phyloP scores from a whole-genome alignment of 2,888 invertebrate genomes.

The Phytoseiulus persimilis region DNA sequence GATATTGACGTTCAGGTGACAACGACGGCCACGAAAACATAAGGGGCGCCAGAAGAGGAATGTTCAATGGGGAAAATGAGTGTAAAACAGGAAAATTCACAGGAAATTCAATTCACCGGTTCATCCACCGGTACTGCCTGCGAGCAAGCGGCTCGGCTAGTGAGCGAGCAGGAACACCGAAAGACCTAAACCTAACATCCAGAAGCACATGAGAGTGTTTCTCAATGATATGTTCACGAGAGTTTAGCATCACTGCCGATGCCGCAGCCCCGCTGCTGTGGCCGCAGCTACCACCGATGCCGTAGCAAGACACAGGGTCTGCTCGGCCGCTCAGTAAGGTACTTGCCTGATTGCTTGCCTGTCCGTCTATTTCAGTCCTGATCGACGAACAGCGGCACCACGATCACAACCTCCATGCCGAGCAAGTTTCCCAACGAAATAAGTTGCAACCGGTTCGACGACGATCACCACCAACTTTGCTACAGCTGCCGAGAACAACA shows the following conservation, averaged over 20 bases:
- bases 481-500: background rate
- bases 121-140: background rate
- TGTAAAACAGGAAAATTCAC: too few relatives aligned
- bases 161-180: background rate
- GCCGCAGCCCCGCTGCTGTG: background rate
- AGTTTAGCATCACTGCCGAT: background rate
- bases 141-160: background rate
- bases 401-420: background rate
- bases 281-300: constrained; percentile 14
- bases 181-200: background rate
- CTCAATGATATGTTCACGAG: background rate
- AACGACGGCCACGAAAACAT: too few relatives aligned
- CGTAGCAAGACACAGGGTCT: constrained; percentile 10
- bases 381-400: background rate
- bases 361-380: background rate
- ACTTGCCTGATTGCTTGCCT: background rate
- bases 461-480: background rate
- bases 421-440: too few relatives aligned
- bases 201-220: background rate
- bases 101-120: background rate
- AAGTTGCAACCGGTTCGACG: too few relatives aligned
- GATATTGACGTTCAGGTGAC: too few relatives aligned
- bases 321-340: background rate
- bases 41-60: too few relatives aligned
- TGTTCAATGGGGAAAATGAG: too few relatives aligned